phyloP scores from a whole-genome alignment of 2,888 invertebrate species.

The Brachypalpus laphriformis region DNA sequence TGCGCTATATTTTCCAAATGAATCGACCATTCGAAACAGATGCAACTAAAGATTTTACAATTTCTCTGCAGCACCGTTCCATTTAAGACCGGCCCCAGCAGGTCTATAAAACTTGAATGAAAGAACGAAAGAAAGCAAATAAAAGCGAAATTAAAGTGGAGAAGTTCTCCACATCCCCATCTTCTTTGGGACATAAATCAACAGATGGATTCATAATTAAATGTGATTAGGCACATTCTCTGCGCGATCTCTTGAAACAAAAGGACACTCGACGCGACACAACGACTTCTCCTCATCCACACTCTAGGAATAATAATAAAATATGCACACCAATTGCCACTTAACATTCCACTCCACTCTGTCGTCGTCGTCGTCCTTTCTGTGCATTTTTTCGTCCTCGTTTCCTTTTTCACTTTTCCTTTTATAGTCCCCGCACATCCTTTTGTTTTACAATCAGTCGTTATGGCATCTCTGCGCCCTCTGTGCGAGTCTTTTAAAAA shows the following conservation, averaged over 20 bases:
- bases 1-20: not conserved
- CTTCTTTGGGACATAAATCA: constrained; percentile 52
- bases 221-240: constrained; percentile 66
- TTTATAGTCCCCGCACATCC: constrained; percentile 10
- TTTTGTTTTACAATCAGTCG: constrained; percentile 67
- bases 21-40: constrained; percentile 51
- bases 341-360: constrained; percentile 50
- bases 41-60: constrained; percentile 58
- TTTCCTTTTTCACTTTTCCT: too few relatives aligned
- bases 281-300: constrained; percentile 26
- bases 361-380: not conserved
- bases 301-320: constrained; percentile 47
- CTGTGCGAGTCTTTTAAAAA: constrained; percentile 62
- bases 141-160: constrained; percentile 22
- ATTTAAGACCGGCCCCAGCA: constrained; percentile 2
- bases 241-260: not conserved
- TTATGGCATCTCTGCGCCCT: constrained; percentile 43
- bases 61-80: constrained; percentile 16
- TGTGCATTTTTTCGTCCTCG: constrained; percentile 6
- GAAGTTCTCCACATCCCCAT: not conserved
- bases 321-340: constrained; percentile 68
- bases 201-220: constrained; percentile 72
- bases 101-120: constrained; percentile 27
- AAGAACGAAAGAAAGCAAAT: constrained; percentile 18
- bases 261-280: constrained; percentile 27